Percentiles rank a stretch among this genome's conserved stretches.
Conservation (phyloP, 1,140 invertebrate species). For the Aphelenchoides avenae region DNA sequence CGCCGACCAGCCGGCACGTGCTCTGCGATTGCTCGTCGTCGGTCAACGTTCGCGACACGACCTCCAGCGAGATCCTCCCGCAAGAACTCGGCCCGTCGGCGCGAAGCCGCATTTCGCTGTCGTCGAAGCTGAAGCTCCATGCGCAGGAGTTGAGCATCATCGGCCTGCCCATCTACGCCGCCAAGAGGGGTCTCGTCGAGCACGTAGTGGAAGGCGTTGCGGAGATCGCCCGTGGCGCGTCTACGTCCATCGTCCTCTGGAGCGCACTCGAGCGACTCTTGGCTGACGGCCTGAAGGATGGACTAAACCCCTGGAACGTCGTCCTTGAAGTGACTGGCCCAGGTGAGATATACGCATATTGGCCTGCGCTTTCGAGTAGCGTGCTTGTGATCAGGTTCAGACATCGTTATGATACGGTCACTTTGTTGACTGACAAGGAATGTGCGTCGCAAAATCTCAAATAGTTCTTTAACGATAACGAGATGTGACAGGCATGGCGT, state of each 20-base stretch:
- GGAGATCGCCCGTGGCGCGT: conserved; percentile 45
- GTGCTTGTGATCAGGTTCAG: too few species aligned
- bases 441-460: too few species aligned
- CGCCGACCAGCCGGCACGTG: not conserved
- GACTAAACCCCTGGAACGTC: conserved; percentile 42
- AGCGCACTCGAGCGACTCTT: conserved; percentile 40
- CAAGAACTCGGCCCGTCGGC: conserved; percentile 16
- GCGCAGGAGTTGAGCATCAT: conserved; percentile 34
- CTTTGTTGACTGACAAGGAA: too few species aligned
- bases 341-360: too few species aligned
- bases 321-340: conserved; percentile 37
- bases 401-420: too few species aligned
- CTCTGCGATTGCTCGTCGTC: conserved; percentile 10
- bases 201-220: conserved; percentile 57
- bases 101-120: not conserved
- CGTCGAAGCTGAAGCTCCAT: conserved; percentile 30
- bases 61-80: conserved; percentile 8
- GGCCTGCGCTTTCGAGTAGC: too few species aligned
- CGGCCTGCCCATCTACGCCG: conserved; percentile 52
- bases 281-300: conserved; percentile 41
- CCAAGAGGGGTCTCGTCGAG: conserved; percentile 49
- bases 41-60: not conserved
- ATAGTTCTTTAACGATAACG: too few species aligned
- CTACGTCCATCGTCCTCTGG: conserved; percentile 21
- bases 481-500: too few species aligned